Evolutionary conservation across 1,140 invertebrate genomes (phyloP), one percentile per base, ranked within the genome.

Genomic region (Drosophila insularis): DNA sequence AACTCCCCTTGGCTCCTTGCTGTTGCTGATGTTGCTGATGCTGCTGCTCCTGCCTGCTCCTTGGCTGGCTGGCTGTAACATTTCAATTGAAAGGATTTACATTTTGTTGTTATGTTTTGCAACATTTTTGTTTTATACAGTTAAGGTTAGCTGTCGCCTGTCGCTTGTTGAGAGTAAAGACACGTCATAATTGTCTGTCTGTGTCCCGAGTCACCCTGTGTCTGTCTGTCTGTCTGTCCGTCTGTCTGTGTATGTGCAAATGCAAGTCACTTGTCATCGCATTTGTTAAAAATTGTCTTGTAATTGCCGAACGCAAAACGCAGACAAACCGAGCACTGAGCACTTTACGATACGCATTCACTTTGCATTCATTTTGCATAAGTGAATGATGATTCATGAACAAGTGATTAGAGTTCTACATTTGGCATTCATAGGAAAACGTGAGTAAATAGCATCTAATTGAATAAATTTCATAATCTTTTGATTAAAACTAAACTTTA

Each of bases 51-150:
- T 64, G 46, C 43, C 37, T 56, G 27, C 63, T 61, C 64, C 68
- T 62, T 62, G 71, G 67, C 35, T 13, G 35, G 27, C 27, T 64
- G 39, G 68, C 64, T 79, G 82, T 87, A 68, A 87, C 82, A 81
- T 86, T 86, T 86, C 82, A 86, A 86, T 86, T 87, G 82, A 87
- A 82, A 87, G 82, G 82, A 86, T 86, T 86, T 86, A 80, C 82
- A 86, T 86, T 86, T 87, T 82, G 82, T 87, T 86, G 75, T 86
- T 75, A 68, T 87, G 69, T 82, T 82, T 78, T 73, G 74, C 82
- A 86, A 63, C 82, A 87, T 89, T 87, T 81, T 87, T 87, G 82
- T 87, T 79, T 76, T 76, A 86, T 19, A 21, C 82, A 86, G 75
- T 74, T 79, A 63, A 71, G 76, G 65, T 79, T 65, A 68, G 76